Conservation (phyloP, 2,888 invertebrate species). For the Lordiphosa andalusiaca region DNA sequence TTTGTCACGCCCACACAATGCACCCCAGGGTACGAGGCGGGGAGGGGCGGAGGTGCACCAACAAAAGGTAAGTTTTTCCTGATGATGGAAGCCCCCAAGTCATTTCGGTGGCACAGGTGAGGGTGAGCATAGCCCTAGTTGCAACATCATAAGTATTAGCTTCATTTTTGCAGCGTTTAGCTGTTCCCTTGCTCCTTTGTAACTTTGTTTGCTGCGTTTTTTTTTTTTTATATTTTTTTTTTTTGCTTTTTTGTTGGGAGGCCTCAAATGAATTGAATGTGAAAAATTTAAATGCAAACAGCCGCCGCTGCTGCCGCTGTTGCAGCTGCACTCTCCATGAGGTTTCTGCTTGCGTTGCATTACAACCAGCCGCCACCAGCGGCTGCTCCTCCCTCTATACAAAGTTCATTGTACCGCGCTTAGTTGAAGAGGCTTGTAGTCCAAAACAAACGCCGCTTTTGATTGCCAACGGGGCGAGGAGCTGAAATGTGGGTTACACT, state of each 20-base stretch:
- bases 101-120: conserved; percentile 44
- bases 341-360: conserved; percentile 58
- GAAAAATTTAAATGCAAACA: conserved; percentile 76
- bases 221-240: conserved; percentile 20
- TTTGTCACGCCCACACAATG: conserved; percentile 60
- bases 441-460: conserved; percentile 71
- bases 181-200: conserved; percentile 46
- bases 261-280: conserved; percentile 76
- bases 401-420: conserved; percentile 71
- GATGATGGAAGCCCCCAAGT: conserved; percentile 39
- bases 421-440: conserved; percentile 62
- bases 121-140: conserved; percentile 43
- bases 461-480: conserved; percentile 51
- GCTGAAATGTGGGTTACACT: no score
- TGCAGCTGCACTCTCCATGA: conserved; percentile 29
- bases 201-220: conserved; percentile 60
- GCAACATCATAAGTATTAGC: conserved; percentile 75
- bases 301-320: conserved; percentile 46
- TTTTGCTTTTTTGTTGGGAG: conserved; percentile 47
- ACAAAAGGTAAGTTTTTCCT: conserved; percentile 33
- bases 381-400: conserved; percentile 20
- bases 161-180: conserved; percentile 70
- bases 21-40: conserved; percentile 16
- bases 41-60: background rate
- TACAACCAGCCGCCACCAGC: conserved; percentile 45